phyloP scores from a whole-genome alignment of 2,113 vertebrate species.

The Proterorhinus semilunaris region DNA sequence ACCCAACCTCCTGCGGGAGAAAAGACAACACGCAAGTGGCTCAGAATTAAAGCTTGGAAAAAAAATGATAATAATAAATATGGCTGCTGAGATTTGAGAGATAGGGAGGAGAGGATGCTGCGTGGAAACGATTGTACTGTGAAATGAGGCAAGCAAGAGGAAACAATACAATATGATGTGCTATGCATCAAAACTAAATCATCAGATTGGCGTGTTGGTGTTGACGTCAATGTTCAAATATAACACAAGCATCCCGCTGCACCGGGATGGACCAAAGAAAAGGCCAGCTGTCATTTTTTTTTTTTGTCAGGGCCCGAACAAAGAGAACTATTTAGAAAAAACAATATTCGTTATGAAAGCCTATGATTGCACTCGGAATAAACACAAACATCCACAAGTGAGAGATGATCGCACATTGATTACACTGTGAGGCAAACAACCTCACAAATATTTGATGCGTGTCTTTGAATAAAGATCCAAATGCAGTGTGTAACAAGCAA shows the following conservation, averaged over 20 bases:
- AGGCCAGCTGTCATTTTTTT: conserved; percentile 32
- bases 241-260: conserved; percentile 77
- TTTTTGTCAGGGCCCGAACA: neutral
- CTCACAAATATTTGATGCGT: conserved; percentile 70
- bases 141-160: conserved; percentile 75
- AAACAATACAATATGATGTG: conserved; percentile 72
- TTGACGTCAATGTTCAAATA: conserved; percentile 81
- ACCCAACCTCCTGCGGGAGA: conserved; percentile 91
- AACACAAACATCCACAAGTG: conserved; percentile 32
- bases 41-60: conserved; percentile 84
- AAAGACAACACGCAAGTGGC: conserved; percentile 73
- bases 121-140: conserved; percentile 44
- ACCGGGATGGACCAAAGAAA: conserved; percentile 63
- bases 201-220: conserved; percentile 73
- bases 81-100: conserved; percentile 68
- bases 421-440: conserved; percentile 65
- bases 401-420: conserved; percentile 60
- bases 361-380: conserved; percentile 24
- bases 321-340: conserved; percentile 8
- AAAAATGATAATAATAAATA: conserved; percentile 82
- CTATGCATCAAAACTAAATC: conserved; percentile 84
- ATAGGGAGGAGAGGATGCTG: neutral
- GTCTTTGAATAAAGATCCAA: conserved; percentile 65
- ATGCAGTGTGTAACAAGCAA: conserved; percentile 68
- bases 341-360: conserved; percentile 32